These are phyloP conservation scores for Nematolebias whitei DNA, from an alignment of 2,113 vertebrate genomes.

Conservation along the genomic window DNA sequence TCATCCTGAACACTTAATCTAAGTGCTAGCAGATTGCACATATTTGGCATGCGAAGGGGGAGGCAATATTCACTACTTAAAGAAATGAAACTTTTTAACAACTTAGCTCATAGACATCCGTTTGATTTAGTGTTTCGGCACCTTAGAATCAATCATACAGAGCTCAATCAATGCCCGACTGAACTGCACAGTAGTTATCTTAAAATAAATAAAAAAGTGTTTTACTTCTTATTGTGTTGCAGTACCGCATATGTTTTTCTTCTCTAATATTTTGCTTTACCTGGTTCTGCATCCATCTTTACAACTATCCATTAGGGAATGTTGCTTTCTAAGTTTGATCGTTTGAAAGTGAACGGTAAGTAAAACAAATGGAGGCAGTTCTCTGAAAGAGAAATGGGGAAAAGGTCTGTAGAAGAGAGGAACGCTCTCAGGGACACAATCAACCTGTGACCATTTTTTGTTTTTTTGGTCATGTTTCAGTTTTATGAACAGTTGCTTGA, in stretches of 20 bases:
- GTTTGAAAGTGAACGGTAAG: conserved; percentile 13
- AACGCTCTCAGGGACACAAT: background rate
- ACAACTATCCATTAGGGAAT: background rate
- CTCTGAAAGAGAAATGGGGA: background rate
- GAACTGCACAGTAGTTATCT: background rate
- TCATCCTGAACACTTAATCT: too few relatives aligned
- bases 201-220: background rate
- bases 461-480: background rate
- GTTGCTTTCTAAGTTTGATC: background rate
- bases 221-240: background rate
- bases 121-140: too few relatives aligned
- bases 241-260: background rate
- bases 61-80: too few relatives aligned
- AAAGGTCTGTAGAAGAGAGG: background rate
- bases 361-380: background rate
- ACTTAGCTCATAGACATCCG: too few relatives aligned
- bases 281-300: background rate
- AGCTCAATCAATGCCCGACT: background rate
- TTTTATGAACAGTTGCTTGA: background rate
- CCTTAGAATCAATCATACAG: too few relatives aligned
- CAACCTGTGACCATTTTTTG: background rate
- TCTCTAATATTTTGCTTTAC: background rate
- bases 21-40: too few relatives aligned
- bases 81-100: too few relatives aligned
- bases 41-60: too few relatives aligned